Conservation (phyloP, 2,888 invertebrate genomes). For the Yponomeuta sedellus region DNA sequence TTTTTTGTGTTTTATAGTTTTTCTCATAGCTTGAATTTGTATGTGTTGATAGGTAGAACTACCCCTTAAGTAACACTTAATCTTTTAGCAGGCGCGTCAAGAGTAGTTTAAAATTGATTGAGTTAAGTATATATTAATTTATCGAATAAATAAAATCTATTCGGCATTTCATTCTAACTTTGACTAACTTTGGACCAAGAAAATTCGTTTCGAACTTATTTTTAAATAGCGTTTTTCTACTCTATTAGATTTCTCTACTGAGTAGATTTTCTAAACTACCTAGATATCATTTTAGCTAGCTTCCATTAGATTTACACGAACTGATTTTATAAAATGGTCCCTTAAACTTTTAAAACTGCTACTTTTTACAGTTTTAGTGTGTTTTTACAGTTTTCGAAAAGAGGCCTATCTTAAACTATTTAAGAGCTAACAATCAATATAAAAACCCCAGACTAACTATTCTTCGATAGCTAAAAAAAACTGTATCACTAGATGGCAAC, state of each 20-base stretch:
- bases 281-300: background rate
- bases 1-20: too few species aligned
- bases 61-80: too few species aligned
- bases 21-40: too few species aligned
- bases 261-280: slow-evolving; percentile 32
- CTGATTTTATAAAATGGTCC: background rate
- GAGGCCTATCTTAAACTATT: background rate
- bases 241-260: slow-evolving; percentile 33
- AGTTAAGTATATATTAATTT: background rate
- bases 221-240: slow-evolving; percentile 44
- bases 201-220: slow-evolving; percentile 56
- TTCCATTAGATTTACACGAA: slow-evolving; percentile 3
- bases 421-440: background rate
- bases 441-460: background rate
- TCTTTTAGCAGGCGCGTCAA: too few species aligned
- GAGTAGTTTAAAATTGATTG: background rate
- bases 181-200: slow-evolving; percentile 56
- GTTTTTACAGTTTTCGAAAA: background rate
- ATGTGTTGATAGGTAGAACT: too few species aligned
- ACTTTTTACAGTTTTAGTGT: background rate
- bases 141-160: background rate
- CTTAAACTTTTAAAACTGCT: background rate
- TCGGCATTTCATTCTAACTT: slow-evolving; percentile 25
- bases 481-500: background rate
- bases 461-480: background rate